phyloP scores from a whole-genome alignment of 2,113 vertebrate species.

The Mus spicilegus region DNA sequence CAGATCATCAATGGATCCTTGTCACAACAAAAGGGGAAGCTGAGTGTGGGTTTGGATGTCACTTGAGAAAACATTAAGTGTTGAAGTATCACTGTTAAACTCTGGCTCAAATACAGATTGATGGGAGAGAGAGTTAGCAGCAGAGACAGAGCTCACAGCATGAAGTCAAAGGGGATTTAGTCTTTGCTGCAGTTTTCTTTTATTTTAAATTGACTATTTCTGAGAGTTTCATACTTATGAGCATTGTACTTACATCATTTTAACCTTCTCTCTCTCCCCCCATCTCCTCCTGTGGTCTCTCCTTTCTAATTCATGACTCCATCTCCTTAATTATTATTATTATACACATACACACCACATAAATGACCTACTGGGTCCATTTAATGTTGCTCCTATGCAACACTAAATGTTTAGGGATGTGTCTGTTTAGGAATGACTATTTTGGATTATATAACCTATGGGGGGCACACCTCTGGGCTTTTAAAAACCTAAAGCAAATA shows the following conservation, averaged over 20 bases:
- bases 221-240: background rate
- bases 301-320: background rate
- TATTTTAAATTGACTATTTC: background rate
- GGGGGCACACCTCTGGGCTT: background rate
- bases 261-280: background rate
- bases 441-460: background rate
- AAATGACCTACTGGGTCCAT: background rate
- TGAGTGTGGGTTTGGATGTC: background rate
- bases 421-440: background rate
- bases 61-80: background rate
- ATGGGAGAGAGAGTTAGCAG: background rate
- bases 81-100: background rate
- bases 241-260: background rate
- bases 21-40: background rate
- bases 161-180: background rate
- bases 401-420: too few species aligned
- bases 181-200: conserved; percentile 6
- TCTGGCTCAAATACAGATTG: background rate
- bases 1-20: background rate
- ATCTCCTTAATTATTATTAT: background rate
- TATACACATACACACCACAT: background rate
- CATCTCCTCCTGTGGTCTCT: background rate
- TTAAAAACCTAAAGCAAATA: background rate
- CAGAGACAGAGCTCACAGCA: background rate
- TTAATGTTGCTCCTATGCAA: background rate